Evolutionary conservation across 2,888 invertebrate species (phyloP), one percentile per base, ranked within the genome.

Genomic region (Drepana falcataria): DNA sequence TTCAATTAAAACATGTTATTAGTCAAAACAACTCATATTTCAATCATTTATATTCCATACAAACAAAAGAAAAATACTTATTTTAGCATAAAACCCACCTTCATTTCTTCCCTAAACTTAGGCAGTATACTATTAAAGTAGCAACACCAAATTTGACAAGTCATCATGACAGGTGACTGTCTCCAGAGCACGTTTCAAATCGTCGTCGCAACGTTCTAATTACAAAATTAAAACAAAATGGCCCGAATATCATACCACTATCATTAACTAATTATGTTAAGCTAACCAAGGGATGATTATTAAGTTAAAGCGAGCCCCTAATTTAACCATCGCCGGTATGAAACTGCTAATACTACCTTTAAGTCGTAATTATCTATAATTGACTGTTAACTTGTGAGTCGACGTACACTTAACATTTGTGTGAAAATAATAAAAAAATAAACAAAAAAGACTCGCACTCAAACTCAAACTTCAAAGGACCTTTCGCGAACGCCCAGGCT

Each of bases 321-420:
- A 64, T 59, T 61, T 59, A 35, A 34, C 49, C 54, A 48, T 56
- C 57, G 57, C 61, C 63, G 59, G 65, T 58, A 69, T 55, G 21
- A 59, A 68, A 59, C 68, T 67, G 70, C 61, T 67, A 59, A 68
- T 60, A 35, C 35, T 52, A 44, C 35, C 9, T 47, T 44, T 40
- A 34, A 34, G 7, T 35, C 44, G 7, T 6, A 51, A 54, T 54
- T 40, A 54, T 35, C 51, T 49, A 47, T 49, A 49, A 47, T 49
- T 53, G 40, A 51, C 51, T 51, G 3, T 33, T 44, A 44, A 7
- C 9, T 41, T 6, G 44, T 9, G 6, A 9, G 9, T 2, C 7
- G 44, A 9, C 2, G 44, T 9, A 44, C 7, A 6, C 5, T 7
- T 41, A 41, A 41, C 37, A 5, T 37, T 5, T 37, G 37, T 37